Evolutionary conservation across 2,797 vertebrate species (phyloP), one percentile per base, ranked within the genome.

Genomic region (Echiichthys vipera): DNA sequence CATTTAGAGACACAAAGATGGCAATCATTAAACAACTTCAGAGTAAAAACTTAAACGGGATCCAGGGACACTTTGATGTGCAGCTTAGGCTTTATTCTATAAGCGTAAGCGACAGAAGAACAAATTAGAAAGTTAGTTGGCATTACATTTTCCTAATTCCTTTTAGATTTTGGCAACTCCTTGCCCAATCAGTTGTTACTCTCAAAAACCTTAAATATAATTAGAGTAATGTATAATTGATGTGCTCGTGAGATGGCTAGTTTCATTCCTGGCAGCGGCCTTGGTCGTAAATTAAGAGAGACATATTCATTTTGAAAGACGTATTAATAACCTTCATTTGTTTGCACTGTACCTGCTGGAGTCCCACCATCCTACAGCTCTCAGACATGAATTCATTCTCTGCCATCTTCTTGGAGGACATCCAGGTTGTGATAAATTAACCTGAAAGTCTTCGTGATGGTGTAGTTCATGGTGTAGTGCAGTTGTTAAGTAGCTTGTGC

Each of bases 241-340:
- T 64, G 29, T 55, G 51, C 67, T 63, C 68, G 51, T 49, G 57
- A 64, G 32, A 29, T 57, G 57, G 64, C 20, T 5, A 55, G 49
- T 78, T 58, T 68, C 17, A 50, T 74, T 70, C 27, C 30, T 80
- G 73, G 78, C 74, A 71, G 70, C 49, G 5, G 53, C 27, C 18
- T n/a, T n/a, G 39, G 65, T 51, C 42, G 61, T 86, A 70, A 82
- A 90, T 90, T 65, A 88, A 79, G 47, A 71, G 67, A 37, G 64
- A 68, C 50, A 87, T 88, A 61, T 72, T 67, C 65, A 55, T 80
- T 54, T 70, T 55, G 55, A 78, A 81, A 87, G 71, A 40, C 69
- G 74, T 82, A 89, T 92, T 87, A 91, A 90, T 90, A 80, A 76
- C 81, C 83, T 84, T 88, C 80, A 84, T 90, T 88, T 77, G 65